Evolutionary conservation across 2,797 vertebrate genomes (phyloP).

Genomic region (Xenentodon cancila): DNA sequence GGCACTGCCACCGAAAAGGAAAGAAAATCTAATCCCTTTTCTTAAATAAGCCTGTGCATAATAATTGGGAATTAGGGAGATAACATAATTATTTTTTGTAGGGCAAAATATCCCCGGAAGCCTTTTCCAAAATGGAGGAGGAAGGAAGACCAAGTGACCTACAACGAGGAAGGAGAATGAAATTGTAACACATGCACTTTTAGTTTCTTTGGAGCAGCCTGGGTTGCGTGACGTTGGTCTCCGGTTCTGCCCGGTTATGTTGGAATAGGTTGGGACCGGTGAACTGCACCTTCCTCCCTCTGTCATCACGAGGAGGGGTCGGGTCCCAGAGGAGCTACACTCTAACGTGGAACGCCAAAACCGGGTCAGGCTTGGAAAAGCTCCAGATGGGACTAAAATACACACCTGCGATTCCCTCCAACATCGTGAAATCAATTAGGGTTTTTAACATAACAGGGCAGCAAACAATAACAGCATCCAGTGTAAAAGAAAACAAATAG

Average conservation of each 20-base stretch:
- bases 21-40: constrained; percentile 78
- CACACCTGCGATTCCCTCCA: constrained; percentile 64
- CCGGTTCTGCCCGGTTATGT: constrained; percentile 38
- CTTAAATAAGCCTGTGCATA: constrained; percentile 85
- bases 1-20: constrained; percentile 43
- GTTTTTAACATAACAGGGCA: constrained; percentile 48
- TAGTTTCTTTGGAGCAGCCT: constrained; percentile 34
- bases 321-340: constrained; percentile 73
- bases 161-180: constrained; percentile 72
- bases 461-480: constrained; percentile 22
- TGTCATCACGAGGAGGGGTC: constrained; percentile 74
- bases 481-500: constrained; percentile 6
- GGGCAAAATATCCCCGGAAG: constrained; percentile 85
- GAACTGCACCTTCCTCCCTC: constrained; percentile 73
- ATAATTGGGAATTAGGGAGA: constrained; percentile 87
- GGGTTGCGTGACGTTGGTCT: constrained; percentile 36
- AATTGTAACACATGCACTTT: constrained; percentile 57
- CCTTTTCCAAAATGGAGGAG: constrained; percentile 79
- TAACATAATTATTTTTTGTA: constrained; percentile 87
- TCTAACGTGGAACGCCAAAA: constrained; percentile 68
- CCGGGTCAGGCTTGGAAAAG: constrained; percentile 79
- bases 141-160: constrained; percentile 79
- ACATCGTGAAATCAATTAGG: constrained; percentile 76
- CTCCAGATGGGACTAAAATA: constrained; percentile 76
- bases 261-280: constrained; percentile 32